Base-by-base conservation (phyloP, 2,113 vertebrate species). In the Salminus brasiliensis region DNA sequence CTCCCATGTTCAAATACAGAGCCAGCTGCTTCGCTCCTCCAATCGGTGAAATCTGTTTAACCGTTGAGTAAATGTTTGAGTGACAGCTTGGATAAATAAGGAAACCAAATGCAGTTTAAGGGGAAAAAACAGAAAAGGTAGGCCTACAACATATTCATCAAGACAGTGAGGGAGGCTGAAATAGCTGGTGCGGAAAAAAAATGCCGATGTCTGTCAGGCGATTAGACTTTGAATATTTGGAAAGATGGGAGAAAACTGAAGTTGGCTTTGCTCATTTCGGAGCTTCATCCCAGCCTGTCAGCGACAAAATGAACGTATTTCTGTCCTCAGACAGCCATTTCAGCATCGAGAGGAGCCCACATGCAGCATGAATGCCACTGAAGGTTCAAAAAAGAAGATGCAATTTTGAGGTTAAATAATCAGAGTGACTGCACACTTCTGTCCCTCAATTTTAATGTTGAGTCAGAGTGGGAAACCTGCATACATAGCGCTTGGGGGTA, bases 1-100 rank as follows among this genome's bases (percentile, higher is more conserved):
- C 11, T 79, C 9, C 87, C 88, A 88, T 76, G 77, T 86, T 85
- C 80, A 53, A 49, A 85, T 78, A 83, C 27, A 53, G 30, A 75
- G 74, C 7, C 41, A 63, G 55, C 63, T 62, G 75, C 34, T 68
- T 52, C 32, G 27, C 41, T 25, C 25, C 23, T 63, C 52, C 45
- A 74, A 16, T 68, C 52, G 29, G 29, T 13, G 7, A 41, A 76
- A 66, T 67, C 39, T 71, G 73, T 72, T 52, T 53, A 80, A 43
- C 60, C 10, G 43, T 57, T 75, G 71, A 25, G 72, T 60, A 74
- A 83, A 74, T 70, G 49, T 74, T 45, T 69, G 65, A 78, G n/a
- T 39, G 53, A 66, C 59, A 71, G 65, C 55, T 75, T 27, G n/a
- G 52, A 53, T 53, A 45, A 57, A 49, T 60, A 39, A 67, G 39